A percentile compares a stretch with the other conserved stretches of the same genome.
These are phyloP conservation scores for Epinotia bilunana DNA, from an alignment of 2,888 invertebrate genomes.

Conservation along the genomic window DNA sequence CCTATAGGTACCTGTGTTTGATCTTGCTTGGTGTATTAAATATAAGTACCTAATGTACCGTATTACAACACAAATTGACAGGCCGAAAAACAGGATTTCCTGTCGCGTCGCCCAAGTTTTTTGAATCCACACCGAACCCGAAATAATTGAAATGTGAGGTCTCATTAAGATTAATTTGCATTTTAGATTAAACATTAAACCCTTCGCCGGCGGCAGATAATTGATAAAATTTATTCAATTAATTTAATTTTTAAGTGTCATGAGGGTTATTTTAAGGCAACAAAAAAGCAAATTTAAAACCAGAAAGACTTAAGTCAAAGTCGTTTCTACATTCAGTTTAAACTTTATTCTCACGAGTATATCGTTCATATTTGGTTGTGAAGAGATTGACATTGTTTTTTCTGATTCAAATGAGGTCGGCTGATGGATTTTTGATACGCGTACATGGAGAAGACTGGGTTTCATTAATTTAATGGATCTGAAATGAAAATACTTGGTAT, in stretches of 20 bases:
- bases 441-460: constrained; percentile 48
- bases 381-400: neutral
- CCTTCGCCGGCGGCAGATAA: constrained; percentile 21
- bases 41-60: too few species aligned
- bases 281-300: neutral
- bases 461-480: constrained; percentile 50
- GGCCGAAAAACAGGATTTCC: constrained; percentile 10
- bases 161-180: constrained; percentile 32
- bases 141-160: constrained; percentile 26
- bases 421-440: constrained; percentile 50
- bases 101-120: constrained; percentile 1
- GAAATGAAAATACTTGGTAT: constrained; percentile 32
- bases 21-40: too few species aligned
- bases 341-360: neutral
- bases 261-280: neutral
- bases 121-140: neutral
- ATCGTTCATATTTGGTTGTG: neutral
- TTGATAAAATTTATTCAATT: constrained; percentile 30
- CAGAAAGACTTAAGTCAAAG: neutral
- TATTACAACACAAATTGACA: neutral
- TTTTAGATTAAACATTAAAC: constrained; percentile 32
- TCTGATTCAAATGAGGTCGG: constrained; percentile 27
- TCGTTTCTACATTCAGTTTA: neutral
- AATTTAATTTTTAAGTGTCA: constrained; percentile 16
- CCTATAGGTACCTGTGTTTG: too few species aligned